Conservation (phyloP, 2,888 invertebrate species). For the Ophion obscuratus region DNA sequence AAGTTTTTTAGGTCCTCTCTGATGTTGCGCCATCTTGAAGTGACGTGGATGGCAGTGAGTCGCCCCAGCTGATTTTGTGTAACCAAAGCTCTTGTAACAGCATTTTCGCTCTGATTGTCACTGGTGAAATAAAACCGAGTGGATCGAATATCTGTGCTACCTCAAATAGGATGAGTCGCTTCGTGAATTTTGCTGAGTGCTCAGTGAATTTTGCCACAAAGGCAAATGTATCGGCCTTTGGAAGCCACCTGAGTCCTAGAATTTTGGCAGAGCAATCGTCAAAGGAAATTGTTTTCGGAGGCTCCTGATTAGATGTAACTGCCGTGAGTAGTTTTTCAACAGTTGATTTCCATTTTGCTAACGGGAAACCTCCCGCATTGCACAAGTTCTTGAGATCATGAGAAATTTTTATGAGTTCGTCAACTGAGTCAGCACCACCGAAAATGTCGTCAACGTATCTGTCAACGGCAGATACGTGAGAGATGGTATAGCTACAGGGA, state of each 20-base stretch:
- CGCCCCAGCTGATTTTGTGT: background rate
- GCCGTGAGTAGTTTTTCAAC: background rate
- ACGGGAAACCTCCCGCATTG: slow-evolving; percentile 57
- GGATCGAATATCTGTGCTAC: background rate
- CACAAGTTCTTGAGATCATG: slow-evolving; percentile 21
- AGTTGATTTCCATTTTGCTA: slow-evolving; percentile 39
- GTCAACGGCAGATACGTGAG: no score
- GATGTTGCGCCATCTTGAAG: background rate
- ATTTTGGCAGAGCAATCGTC: slow-evolving; percentile 46
- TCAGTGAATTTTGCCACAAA: background rate
- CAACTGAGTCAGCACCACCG: no score
- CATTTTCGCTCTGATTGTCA: background rate
- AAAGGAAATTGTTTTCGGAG: slow-evolving; percentile 1
- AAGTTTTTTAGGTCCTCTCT: background rate
- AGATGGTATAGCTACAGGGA: slow-evolving; percentile 39
- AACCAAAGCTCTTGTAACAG: background rate
- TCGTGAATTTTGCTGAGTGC: background rate
- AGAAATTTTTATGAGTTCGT: no score
- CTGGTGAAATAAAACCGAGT: background rate
- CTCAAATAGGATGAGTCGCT: background rate
- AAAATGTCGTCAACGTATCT: background rate
- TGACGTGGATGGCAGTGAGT: background rate
- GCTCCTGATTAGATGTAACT: no score
- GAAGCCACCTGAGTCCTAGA: slow-evolving; percentile 40
- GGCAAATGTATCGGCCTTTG: slow-evolving; percentile 13